Base-by-base conservation (phyloP, 2,113 vertebrate species). In the Eupsittula cactorum region DNA sequence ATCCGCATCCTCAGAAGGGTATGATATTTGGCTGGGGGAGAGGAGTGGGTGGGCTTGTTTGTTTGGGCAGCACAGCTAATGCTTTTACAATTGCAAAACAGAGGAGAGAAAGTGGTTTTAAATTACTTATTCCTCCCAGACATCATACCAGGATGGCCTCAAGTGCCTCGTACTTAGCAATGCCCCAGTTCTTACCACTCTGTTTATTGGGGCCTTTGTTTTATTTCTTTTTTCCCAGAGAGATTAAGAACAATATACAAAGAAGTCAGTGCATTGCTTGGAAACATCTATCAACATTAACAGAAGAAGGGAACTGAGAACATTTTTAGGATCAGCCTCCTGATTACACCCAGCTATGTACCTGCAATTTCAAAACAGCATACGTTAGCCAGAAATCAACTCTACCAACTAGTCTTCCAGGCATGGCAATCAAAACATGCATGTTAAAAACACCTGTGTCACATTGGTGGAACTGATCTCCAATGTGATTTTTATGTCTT, bases 241-340 rank as follows among this genome's bases (percentile, higher is more conserved):
- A 79, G 21, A 73, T 82, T 79, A 65, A 88, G 90, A 94, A 69
- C 1, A 1, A 71, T 42, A 57, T 13, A 95, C 76, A 94, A 88
- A 96, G 82, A 84, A 96, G 62, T 42, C 80, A 92, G 33, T 64
- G 67, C 79, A 86, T 57, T 62, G 24, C 80, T 88, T 79, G 35
- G 69, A 83, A 96, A 92, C 82, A 94, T 79, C 80, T 93, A 69
- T 80, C 86, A 94, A 86, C 25, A 42, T 73, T 52, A 96, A 94
- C 60, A 37, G 59, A 90, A 70, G 67, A 49, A 74, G 23, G 91
- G 86, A 93, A 89, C 14, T 18, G 18, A 71, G 86, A 96, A 82
- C 35, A 73, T 76, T 83, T 92, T 92, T 53, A 88, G 80, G 83
- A 92, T 76, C 60, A 64, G n/a, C 21, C 31, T 88, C 62, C 63